These are phyloP conservation scores for Drosophila kanapiae DNA, from an alignment of 1,140 invertebrate genomes.

Conservation along the genomic window DNA sequence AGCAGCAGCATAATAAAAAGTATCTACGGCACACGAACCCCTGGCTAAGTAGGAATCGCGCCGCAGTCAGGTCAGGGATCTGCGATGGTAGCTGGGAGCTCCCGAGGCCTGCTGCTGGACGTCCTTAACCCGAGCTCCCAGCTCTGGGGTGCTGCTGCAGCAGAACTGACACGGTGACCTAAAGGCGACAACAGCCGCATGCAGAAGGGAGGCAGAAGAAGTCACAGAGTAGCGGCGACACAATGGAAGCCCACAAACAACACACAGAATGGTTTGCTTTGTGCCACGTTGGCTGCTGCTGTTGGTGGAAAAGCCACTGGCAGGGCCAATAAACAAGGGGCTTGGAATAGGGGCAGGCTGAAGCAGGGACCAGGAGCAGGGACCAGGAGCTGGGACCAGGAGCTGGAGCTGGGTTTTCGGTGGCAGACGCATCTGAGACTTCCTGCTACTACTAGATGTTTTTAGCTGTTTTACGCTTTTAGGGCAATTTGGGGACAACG, in stretches of 20 bases:
- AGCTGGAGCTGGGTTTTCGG: not conserved
- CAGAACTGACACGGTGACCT: slow-evolving; percentile 64
- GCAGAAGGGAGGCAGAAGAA: slow-evolving; percentile 16
- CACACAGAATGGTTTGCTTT: slow-evolving; percentile 46
- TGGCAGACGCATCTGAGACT: slow-evolving; percentile 40
- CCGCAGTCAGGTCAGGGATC: slow-evolving; percentile 10
- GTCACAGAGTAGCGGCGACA: slow-evolving; percentile 14
- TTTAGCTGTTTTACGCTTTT: slow-evolving; percentile 57
- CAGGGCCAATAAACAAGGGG: slow-evolving; percentile 52
- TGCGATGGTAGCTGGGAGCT: slow-evolving; percentile 4
- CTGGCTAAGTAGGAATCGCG: slow-evolving; percentile 27
- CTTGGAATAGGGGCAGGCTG: slow-evolving; percentile 5
- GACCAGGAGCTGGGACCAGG: not conserved
- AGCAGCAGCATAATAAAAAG: slow-evolving; percentile 42
- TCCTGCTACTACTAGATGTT: slow-evolving; percentile 45
- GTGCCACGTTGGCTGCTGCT: slow-evolving; percentile 18
- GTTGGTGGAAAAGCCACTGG: slow-evolving; percentile 23
- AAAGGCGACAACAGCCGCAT: slow-evolving; percentile 66
- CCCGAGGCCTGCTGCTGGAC: not conserved
- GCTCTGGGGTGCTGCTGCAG: slow-evolving; percentile 36
- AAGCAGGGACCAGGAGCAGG: not conserved
- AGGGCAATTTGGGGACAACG: slow-evolving; percentile 45
- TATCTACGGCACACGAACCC: slow-evolving; percentile 31
- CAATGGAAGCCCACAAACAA: slow-evolving; percentile 38
- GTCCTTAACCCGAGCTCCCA: slow-evolving; percentile 18